Evolutionary conservation across 2,888 invertebrate species (phyloP).

Genomic region (Lydus trimaculatus): DNA sequence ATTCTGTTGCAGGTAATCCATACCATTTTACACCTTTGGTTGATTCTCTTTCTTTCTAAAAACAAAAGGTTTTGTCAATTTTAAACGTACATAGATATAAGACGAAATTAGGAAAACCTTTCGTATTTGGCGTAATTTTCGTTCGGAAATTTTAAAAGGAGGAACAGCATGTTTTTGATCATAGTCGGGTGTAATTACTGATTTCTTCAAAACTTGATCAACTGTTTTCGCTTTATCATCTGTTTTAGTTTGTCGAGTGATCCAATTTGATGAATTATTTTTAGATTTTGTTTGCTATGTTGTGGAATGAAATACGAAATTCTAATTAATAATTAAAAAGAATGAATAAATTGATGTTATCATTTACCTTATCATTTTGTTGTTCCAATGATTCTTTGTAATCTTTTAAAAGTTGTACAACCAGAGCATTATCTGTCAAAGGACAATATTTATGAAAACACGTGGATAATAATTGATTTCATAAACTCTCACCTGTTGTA

Average conservation of each 20-base stretch:
- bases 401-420: constrained; percentile 40
- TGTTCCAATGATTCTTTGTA: constrained; percentile 34
- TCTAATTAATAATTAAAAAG: not conserved
- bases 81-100: not conserved
- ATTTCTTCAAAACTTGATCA: constrained; percentile 69
- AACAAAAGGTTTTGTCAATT: constrained; percentile 12
- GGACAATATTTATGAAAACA: not conserved
- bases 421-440: constrained; percentile 4
- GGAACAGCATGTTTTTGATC: constrained; percentile 70
- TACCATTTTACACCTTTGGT: constrained; percentile 91
- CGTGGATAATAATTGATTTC: not conserved
- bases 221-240: constrained; percentile 54
- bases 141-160: constrained; percentile 66
- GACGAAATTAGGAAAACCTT: too few relatives aligned
- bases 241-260: not conserved
- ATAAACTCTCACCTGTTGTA: not conserved
- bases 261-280: constrained; percentile 46
- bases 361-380: constrained; percentile 1
- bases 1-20: constrained; percentile 85
- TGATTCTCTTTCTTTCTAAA: constrained; percentile 75
- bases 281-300: constrained; percentile 50
- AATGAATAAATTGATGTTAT: too few relatives aligned
- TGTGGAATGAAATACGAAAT: not conserved
- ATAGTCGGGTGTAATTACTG: constrained; percentile 69
- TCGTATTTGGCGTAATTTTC: constrained; percentile 65